phyloP scores from a whole-genome alignment of 2,888 invertebrate genomes.

The Drosophila greeni region DNA sequence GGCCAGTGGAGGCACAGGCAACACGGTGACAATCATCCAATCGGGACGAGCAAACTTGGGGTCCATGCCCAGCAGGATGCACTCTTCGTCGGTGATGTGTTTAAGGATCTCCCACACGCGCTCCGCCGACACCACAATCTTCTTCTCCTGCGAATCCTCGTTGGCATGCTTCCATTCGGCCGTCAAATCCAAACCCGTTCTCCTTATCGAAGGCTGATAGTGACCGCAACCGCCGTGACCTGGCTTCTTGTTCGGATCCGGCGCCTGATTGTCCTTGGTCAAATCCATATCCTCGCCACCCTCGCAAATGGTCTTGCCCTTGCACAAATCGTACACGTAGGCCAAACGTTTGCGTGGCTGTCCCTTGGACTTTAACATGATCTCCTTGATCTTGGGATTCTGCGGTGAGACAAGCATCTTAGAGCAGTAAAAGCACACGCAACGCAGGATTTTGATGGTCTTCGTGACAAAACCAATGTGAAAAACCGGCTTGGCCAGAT shows the following conservation, averaged over 20 bases:
- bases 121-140: conserved; percentile 95
- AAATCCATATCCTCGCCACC: conserved; percentile 99
- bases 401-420: conserved; percentile 96
- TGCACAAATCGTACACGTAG: conserved; percentile 98
- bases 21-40: conserved; percentile 99
- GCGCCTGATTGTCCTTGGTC: conserved; percentile 85
- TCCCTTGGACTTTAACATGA: conserved; percentile 96
- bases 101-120: conserved; percentile 98
- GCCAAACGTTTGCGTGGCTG: conserved; percentile 96
- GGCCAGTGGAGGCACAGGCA: conserved; percentile 97
- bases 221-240: conserved; percentile 98
- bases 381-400: conserved; percentile 81
- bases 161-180: conserved; percentile 99
- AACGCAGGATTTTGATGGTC: conserved; percentile 97
- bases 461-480: conserved; percentile 99
- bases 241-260: conserved; percentile 80
- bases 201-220: conserved; percentile 95
- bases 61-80: conserved; percentile 96
- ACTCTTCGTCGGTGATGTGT: conserved; percentile 97
- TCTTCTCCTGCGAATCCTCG: conserved; percentile 98
- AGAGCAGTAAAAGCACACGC: conserved; percentile 99
- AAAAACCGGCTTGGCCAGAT: conserved; percentile 98
- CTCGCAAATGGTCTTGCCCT: conserved; percentile 98
- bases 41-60: conserved; percentile 98
- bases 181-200: conserved; percentile 93